These are phyloP conservation scores for Scaptomyza graminum DNA, from an alignment of 1,140 invertebrate species.

Conservation along the genomic window DNA sequence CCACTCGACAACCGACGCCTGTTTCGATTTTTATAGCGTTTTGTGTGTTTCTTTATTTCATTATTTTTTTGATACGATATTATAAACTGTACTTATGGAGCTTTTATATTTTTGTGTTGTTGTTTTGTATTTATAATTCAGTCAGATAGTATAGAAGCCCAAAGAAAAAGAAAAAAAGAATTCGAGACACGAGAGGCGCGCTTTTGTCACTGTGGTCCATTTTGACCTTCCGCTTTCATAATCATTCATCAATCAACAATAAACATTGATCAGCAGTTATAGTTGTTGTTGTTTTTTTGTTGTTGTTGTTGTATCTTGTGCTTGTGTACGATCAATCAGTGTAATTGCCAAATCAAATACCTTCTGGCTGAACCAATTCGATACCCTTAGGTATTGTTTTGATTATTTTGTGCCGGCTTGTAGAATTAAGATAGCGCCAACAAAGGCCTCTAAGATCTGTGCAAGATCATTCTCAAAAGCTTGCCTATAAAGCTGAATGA, in stretches of 20 bases:
- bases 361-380: constrained; percentile 40
- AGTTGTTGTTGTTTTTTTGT: constrained; percentile 21
- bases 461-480: background rate
- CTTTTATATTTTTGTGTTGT: background rate
- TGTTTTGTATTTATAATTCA: constrained; percentile 57
- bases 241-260: constrained; percentile 60
- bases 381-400: constrained; percentile 14
- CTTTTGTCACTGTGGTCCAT: constrained; percentile 47
- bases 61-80: constrained; percentile 30
- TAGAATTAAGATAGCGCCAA: constrained; percentile 3
- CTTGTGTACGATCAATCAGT: constrained; percentile 48
- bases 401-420: constrained; percentile 18
- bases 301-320: constrained; percentile 18
- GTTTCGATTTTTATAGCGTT: constrained; percentile 68
- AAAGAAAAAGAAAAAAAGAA: constrained; percentile 44
- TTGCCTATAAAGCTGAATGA: background rate
- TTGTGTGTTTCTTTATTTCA: constrained; percentile 24
- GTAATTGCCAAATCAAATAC: constrained; percentile 22
- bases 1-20: constrained; percentile 71
- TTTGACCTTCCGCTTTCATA: constrained; percentile 61
- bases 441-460: background rate
- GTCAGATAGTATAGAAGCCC: constrained; percentile 29
- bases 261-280: constrained; percentile 27
- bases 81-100: constrained; percentile 73
- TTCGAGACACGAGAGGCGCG: constrained; percentile 36